Conservation (phyloP, 2,113 vertebrate genomes). For the Sander lucioperca region DNA sequence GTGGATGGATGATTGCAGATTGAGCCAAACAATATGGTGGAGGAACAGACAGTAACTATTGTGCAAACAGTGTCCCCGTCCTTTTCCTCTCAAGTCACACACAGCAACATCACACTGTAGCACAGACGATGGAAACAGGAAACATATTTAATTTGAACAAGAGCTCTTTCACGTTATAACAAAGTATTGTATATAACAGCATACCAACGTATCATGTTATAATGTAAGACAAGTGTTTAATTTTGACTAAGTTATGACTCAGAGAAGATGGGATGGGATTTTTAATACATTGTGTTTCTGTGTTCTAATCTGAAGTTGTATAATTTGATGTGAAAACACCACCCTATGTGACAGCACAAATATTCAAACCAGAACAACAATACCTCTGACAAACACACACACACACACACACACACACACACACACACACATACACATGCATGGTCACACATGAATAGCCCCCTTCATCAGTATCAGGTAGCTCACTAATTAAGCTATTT, state of each 20-base stretch:
- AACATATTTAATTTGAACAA: too few relatives aligned
- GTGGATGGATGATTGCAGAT: neutral
- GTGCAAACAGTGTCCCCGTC: neutral
- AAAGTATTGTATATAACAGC: too few relatives aligned
- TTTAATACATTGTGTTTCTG: too few relatives aligned
- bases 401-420: conserved; percentile 11
- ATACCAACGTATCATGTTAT: too few relatives aligned
- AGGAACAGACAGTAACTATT: conserved; percentile 42
- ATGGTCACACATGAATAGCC: conserved; percentile 24
- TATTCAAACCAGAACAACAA: neutral
- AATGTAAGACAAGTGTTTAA: too few relatives aligned
- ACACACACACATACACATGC: conserved; percentile 7
- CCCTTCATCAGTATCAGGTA: conserved; percentile 55
- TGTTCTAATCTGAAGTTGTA: neutral
- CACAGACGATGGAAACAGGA: neutral
- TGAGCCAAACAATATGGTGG: conserved; percentile 9
- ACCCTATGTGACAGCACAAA: neutral
- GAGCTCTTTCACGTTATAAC: too few relatives aligned
- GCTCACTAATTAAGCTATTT: conserved; percentile 61
- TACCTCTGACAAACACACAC: neutral
- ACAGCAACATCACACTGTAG: conserved; percentile 2
- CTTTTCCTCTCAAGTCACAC: conserved; percentile 3
- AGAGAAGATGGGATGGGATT: too few relatives aligned
- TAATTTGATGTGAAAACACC: neutral
- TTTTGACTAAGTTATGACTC: too few relatives aligned